Conservation (phyloP, 2,113 vertebrate species). For the Catagonus wagneri region DNA sequence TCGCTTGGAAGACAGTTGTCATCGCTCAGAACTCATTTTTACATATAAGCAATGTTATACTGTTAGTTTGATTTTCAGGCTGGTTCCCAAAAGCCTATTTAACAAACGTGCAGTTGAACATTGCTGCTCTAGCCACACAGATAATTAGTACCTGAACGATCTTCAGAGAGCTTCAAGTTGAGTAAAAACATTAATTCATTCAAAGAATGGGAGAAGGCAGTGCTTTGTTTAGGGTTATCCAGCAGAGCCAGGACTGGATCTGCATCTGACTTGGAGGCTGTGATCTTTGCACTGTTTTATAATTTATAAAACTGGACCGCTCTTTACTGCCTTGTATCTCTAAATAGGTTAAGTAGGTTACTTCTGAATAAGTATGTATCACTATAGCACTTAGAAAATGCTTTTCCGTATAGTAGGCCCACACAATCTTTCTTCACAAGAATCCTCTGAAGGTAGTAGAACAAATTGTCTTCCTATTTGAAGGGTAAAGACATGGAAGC, state of each 20-base stretch:
- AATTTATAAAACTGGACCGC: background rate
- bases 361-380: background rate
- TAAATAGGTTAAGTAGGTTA: conserved; percentile 37
- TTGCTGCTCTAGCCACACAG: background rate
- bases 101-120: background rate
- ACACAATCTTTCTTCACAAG: background rate
- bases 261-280: background rate
- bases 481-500: background rate
- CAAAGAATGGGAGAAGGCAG: background rate
- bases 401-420: background rate
- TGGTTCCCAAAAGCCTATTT: conserved; percentile 21
- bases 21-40: conserved; percentile 40
- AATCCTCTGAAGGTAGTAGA: background rate
- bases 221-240: background rate
- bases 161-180: conserved; percentile 28
- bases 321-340: background rate
- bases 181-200: background rate
- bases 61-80: background rate
- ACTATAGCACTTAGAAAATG: background rate
- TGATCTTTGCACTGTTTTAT: background rate
- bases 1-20: conserved; percentile 44
- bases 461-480: background rate
- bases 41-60: background rate
- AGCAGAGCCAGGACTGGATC: background rate
- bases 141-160: background rate